Evolutionary conservation across 2,888 invertebrate species (phyloP).

Genomic region (Isoperla grammatica): DNA sequence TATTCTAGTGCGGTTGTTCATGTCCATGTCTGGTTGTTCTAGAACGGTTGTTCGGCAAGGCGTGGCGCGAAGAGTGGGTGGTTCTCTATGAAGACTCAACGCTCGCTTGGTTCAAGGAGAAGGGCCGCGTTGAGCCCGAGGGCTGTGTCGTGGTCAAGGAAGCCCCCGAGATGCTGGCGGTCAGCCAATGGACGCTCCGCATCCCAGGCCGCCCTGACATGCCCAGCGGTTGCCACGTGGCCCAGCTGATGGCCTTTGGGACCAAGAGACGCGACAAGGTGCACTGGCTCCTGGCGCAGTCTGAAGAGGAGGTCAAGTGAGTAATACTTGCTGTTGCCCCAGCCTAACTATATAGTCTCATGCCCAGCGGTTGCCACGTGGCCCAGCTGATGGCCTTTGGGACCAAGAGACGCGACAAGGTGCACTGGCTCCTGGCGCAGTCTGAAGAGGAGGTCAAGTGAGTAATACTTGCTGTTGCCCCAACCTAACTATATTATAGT

Average conservation of each 20-base stretch:
- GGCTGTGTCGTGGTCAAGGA: constrained; percentile 61
- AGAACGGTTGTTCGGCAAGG: constrained; percentile 75
- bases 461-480: no score
- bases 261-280: constrained; percentile 63
- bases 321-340: no score
- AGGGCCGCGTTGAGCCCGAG: constrained; percentile 47
- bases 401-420: constrained; percentile 60
- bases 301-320: constrained; percentile 73
- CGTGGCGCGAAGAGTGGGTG: constrained; percentile 82
- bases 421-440: constrained; percentile 76
- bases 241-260: constrained; percentile 73
- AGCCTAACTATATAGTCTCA: no score
- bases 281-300: constrained; percentile 75
- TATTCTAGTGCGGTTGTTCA: no score
- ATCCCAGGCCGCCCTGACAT: constrained; percentile 67
- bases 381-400: constrained; percentile 75
- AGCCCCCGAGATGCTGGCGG: constrained; percentile 74
- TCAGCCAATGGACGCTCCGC: constrained; percentile 72
- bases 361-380: constrained; percentile 62
- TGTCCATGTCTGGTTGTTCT: constrained; percentile 39
- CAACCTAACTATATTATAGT: no score
- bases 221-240: constrained; percentile 61
- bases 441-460: constrained; percentile 73
- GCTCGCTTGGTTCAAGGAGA: constrained; percentile 79
- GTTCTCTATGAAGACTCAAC: constrained; percentile 79